Base-by-base conservation (phyloP, 2,797 vertebrate genomes). In the Aplochiton taeniatus region DNA sequence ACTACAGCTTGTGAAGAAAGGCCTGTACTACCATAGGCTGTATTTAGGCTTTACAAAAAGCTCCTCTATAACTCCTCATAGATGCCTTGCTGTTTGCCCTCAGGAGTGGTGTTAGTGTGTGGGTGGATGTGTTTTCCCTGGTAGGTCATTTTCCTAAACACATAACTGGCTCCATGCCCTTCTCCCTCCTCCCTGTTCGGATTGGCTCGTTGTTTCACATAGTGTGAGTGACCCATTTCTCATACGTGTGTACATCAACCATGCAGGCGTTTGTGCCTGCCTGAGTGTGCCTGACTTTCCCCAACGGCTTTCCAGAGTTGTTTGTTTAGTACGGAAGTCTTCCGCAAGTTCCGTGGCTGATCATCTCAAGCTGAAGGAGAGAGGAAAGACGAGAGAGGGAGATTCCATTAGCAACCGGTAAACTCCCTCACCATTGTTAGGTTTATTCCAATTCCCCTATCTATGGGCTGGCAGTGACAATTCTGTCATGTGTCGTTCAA, bases 161-260 rank as follows among this genome's bases (percentile, higher is more conserved):
- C 44, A 41, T 14, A 5, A 19, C 4, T 57, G 9, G 5, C 16
- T 65, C 45, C 58, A 18, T 43, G 8, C 53, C 31, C 1, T n/a
- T 6, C 45, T 57, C 42, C 14, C 11, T 54, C 52, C 52, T 19
- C 50, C 50, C n/a, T 17, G 50, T 65, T 14, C 46, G 51, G 41
- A 44, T 41, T 66, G 47, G 58, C 47, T n/a, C 43, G 55, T 45
- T 1, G 20, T 44, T 57, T 31, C 14, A 4, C 45, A 58, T 69
- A 42, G 11, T 53, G 44, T 20, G 17, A 53, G 48, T 78, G 85
- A 86, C 86, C 82, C 70, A 75, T 65, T 84, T 87, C 69, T 73
- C 43, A 18, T 66, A 65, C 79, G 66, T 69, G 65, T 58, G 49
- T 46, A 12, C n/a, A n/a, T 55, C 18, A 11, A 12, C 13, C 58